phyloP scores from a whole-genome alignment of 1,140 invertebrate genomes.

The Steinernema khuongi region DNA sequence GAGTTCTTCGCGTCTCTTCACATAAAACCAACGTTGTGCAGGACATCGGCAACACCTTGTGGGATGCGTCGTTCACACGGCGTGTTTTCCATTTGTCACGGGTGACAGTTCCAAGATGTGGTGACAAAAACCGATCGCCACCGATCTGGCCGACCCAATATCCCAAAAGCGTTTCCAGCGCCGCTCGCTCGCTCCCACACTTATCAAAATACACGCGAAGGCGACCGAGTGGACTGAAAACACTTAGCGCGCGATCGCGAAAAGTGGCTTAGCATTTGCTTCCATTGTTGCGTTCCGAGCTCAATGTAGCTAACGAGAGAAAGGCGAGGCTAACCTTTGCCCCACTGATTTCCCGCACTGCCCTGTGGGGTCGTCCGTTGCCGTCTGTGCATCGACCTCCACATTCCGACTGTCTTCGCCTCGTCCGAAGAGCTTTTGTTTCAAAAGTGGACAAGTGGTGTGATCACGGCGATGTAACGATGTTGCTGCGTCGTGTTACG shows the following conservation, averaged over 20 bases:
- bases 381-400: too few relatives aligned
- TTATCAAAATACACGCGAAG: slow-evolving; percentile 9
- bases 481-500: neutral
- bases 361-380: neutral
- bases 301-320: slow-evolving; percentile 14
- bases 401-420: too few relatives aligned
- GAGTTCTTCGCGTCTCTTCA: too few relatives aligned
- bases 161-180: neutral
- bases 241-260: neutral
- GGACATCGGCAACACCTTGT: too few relatives aligned
- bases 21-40: too few relatives aligned
- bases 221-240: neutral
- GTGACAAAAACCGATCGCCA: neutral
- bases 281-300: neutral
- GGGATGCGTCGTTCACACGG: neutral
- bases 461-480: neutral
- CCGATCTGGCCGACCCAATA: neutral
- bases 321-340: neutral
- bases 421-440: too few relatives aligned
- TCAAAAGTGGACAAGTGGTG: too few relatives aligned
- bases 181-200: neutral
- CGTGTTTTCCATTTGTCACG: neutral
- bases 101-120: neutral
- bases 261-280: slow-evolving; percentile 16
- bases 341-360: neutral